These are phyloP conservation scores for Drosophila tropicalis DNA, from an alignment of 1,140 invertebrate genomes.

Conservation along the genomic window DNA sequence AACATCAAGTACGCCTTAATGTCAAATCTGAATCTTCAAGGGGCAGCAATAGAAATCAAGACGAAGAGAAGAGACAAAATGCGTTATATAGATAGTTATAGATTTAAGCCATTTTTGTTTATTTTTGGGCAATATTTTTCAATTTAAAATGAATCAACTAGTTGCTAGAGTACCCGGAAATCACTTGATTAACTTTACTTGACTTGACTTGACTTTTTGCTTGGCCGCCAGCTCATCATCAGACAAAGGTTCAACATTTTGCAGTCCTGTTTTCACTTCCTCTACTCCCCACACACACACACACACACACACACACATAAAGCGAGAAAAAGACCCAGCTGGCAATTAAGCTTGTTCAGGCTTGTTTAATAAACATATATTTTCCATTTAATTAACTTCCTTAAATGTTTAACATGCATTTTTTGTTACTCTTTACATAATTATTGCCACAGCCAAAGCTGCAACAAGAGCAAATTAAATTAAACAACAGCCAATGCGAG, in stretches of 20 bases:
- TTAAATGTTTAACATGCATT: conserved; percentile 69
- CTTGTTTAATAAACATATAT: conserved; percentile 76
- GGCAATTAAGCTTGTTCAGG: conserved; percentile 66
- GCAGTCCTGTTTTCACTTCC: conserved; percentile 38
- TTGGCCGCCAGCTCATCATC: conserved; percentile 26
- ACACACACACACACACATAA: conserved; percentile 23
- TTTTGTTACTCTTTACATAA: conserved; percentile 64
- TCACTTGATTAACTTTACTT: conserved; percentile 19
- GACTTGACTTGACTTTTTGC: neutral
- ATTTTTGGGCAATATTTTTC: neutral
- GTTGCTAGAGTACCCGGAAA: conserved; percentile 27
- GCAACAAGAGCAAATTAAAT: conserved; percentile 22
- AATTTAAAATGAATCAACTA: conserved; percentile 8
- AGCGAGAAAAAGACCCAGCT: conserved; percentile 1
- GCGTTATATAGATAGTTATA: neutral
- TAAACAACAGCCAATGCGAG: conserved; percentile 42
- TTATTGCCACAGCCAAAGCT: conserved; percentile 57
- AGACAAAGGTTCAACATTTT: conserved; percentile 24
- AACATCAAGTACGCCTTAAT: conserved; percentile 63
- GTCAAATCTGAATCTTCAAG: conserved; percentile 56
- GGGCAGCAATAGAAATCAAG: conserved; percentile 7
- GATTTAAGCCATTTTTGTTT: neutral
- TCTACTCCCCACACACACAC: conserved; percentile 40
- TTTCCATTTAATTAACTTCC: conserved; percentile 81
- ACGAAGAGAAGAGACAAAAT: conserved; percentile 14